These are phyloP conservation scores for Parazoanthus swiftii DNA, from an alignment of 92 coral and sea anemone genomes.

Conservation along the genomic window DNA sequence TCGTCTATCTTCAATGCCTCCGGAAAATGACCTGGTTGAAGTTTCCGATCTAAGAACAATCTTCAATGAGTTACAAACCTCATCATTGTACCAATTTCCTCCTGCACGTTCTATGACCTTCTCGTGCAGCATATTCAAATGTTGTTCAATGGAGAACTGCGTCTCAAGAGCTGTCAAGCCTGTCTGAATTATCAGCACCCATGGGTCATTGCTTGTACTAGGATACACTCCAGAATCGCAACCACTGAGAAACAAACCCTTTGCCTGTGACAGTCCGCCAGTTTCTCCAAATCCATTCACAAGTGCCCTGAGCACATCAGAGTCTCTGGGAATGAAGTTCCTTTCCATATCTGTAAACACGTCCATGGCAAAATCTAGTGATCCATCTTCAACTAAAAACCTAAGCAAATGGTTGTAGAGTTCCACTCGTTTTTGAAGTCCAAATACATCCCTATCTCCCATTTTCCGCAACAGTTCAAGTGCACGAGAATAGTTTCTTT, in stretches of 20 bases:
- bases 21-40: background rate
- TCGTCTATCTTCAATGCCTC: slow-evolving; percentile 7
- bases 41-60: slow-evolving; percentile 54
- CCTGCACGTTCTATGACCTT: slow-evolving; percentile 52
- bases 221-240: slow-evolving; percentile 67
- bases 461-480: slow-evolving; percentile 56
- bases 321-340: slow-evolving; percentile 54
- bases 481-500: slow-evolving; percentile 44
- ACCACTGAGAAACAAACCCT: slow-evolving; percentile 59
- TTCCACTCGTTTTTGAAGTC: slow-evolving; percentile 39
- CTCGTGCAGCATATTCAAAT: slow-evolving; percentile 52
- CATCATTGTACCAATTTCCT: slow-evolving; percentile 57
- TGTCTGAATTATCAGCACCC: slow-evolving; percentile 62
- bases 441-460: slow-evolving; percentile 67
- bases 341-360: slow-evolving; percentile 58
- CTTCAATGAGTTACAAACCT: slow-evolving; percentile 46
- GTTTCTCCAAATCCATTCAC: slow-evolving; percentile 65
- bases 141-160: slow-evolving; percentile 74
- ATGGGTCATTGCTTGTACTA: slow-evolving; percentile 45
- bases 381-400: slow-evolving; percentile 48
- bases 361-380: slow-evolving; percentile 55
- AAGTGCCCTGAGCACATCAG: slow-evolving; percentile 60
- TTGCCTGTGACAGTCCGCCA: slow-evolving; percentile 58
- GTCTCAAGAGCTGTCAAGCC: slow-evolving; percentile 66
- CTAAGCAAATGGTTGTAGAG: slow-evolving; percentile 67